Conservation (phyloP, 2,888 invertebrate genomes). For the Eristalinus sepulchralis region DNA sequence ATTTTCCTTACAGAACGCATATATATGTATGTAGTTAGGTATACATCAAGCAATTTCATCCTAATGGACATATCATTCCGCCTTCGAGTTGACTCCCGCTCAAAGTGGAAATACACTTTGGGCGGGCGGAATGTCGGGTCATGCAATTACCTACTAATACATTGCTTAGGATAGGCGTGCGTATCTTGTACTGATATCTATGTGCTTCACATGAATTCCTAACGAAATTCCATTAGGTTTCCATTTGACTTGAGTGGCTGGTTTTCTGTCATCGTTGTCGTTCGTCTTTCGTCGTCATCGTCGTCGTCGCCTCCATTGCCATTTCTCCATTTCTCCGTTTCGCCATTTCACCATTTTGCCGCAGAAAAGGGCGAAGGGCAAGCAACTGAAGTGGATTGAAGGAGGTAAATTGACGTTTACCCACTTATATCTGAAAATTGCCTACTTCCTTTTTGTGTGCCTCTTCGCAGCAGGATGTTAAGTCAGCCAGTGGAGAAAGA, state of each 20-base stretch:
- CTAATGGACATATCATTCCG: constrained; percentile 71
- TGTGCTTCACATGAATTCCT: constrained; percentile 68
- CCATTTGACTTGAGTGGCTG: constrained; percentile 70
- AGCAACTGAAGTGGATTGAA: constrained; percentile 60
- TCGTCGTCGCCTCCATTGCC: constrained; percentile 21
- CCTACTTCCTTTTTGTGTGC: constrained; percentile 58
- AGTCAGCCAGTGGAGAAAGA: constrained; percentile 28
- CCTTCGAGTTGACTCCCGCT: constrained; percentile 40
- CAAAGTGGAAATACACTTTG: constrained; percentile 43
- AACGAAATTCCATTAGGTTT: constrained; percentile 71
- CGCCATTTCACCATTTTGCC: not conserved
- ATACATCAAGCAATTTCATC: constrained; percentile 63
- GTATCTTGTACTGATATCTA: constrained; percentile 68
- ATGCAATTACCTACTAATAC: constrained; percentile 71
- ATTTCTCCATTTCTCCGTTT: not conserved
- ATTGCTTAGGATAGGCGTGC: constrained; percentile 68
- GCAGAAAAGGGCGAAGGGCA: constrained; percentile 5
- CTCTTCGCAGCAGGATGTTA: constrained; percentile 44
- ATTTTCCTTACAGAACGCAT: not conserved
- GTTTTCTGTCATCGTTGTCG: constrained; percentile 26
- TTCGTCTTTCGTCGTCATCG: not conserved
- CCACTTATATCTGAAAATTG: constrained; percentile 68
- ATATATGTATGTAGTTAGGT: constrained; percentile 20
- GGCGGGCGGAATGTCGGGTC: constrained; percentile 61
- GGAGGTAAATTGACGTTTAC: constrained; percentile 69